Evolutionary conservation across 2,797 vertebrate species (phyloP).

Genomic region (Morus bassanus): DNA sequence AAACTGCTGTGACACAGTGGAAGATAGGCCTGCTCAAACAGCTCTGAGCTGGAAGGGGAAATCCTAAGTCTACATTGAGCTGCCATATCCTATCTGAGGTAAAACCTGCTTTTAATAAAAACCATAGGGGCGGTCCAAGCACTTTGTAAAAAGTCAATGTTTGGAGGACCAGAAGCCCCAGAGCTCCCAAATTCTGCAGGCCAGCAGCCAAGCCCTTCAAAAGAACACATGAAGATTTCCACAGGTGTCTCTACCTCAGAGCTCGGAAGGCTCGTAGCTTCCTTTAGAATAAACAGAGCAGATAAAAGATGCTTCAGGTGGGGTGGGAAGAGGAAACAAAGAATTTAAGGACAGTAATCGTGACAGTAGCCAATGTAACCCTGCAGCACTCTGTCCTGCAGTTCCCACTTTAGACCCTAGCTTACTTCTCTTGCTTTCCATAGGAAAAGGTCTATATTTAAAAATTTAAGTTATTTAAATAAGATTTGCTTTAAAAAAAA

Average conservation of each 20-base stretch:
- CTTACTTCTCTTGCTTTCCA: slow-evolving; percentile 26
- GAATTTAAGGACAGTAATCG: not conserved
- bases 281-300: not conserved
- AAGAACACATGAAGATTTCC: not conserved
- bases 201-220: not conserved
- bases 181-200: slow-evolving; percentile 5
- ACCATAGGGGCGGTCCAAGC: not conserved
- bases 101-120: slow-evolving; percentile 8
- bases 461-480: slow-evolving; percentile 29
- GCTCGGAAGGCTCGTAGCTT: not conserved
- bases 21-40: not conserved
- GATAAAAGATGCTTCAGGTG: not conserved
- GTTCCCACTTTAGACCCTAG: not conserved
- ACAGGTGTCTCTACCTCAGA: not conserved
- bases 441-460: slow-evolving; percentile 26
- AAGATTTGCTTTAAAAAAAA: slow-evolving; percentile 14
- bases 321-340: not conserved
- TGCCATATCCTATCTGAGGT: not conserved
- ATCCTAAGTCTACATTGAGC: not conserved
- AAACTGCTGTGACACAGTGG: not conserved
- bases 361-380: not conserved
- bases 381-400: not conserved
- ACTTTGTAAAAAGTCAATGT: not conserved
- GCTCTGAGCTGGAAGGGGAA: not conserved
- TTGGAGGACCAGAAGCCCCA: not conserved